phyloP scores from a whole-genome alignment of 2,113 vertebrate species.

The Irena cyanogastra region DNA sequence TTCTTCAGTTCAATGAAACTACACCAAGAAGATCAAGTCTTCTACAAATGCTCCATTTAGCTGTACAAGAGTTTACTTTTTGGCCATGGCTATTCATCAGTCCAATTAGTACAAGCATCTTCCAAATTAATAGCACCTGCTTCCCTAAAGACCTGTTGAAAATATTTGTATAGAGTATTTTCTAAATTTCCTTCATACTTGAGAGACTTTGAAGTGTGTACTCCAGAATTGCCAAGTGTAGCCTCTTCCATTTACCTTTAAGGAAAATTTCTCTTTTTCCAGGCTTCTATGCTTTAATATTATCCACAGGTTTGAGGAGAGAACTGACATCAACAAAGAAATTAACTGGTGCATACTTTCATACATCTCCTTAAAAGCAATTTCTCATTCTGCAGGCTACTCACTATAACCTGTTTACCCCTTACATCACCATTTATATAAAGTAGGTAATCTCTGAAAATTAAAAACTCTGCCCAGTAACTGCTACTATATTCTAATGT shows the following conservation, averaged over 20 bases:
- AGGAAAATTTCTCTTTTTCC: neutral
- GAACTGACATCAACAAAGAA: neutral
- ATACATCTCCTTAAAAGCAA: neutral
- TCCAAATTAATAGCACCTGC: neutral
- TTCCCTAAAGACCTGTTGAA: neutral
- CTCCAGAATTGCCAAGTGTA: neutral
- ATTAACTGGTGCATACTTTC: neutral
- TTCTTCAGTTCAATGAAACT: neutral
- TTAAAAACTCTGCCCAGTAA: neutral
- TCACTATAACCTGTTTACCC: neutral
- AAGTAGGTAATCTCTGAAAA: neutral
- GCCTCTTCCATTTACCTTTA: neutral
- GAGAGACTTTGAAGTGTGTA: neutral
- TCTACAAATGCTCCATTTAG: neutral
- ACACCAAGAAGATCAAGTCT: neutral
- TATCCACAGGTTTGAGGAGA: neutral
- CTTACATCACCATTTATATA: neutral
- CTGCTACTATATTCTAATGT: neutral
- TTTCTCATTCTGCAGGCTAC: neutral
- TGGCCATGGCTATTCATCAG: neutral
- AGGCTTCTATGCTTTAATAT: neutral
- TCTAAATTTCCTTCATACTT: neutral
- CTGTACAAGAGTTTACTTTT: neutral
- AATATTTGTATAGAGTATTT: neutral
- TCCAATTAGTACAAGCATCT: neutral